Percentiles rank a stretch among this genome's conserved stretches.
These are phyloP conservation scores for Lepidotrigona ventralis DNA, from an alignment of 1,140 invertebrate species.

Conservation along the genomic window DNA sequence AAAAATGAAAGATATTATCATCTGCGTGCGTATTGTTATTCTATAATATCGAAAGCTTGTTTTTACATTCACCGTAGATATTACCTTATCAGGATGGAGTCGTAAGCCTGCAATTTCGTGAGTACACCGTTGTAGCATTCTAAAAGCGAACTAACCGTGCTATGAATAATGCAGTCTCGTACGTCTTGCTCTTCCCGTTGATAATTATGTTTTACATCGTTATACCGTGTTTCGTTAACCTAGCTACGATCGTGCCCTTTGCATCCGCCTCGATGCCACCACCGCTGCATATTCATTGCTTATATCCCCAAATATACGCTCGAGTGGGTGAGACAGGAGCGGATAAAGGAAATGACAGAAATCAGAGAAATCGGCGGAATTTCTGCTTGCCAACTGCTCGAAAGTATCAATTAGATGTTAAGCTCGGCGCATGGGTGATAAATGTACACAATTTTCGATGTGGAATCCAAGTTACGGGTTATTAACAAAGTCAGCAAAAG, in stretches of 20 bases:
- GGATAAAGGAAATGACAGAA: not conserved
- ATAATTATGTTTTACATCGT: slow-evolving; percentile 78
- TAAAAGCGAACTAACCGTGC: slow-evolving; percentile 72
- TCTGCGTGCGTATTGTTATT: not conserved
- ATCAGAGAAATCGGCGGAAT: not conserved
- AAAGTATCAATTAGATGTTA: slow-evolving; percentile 41
- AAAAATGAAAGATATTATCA: too few species aligned
- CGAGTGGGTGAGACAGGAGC: slow-evolving; percentile 6
- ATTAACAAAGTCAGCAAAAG: slow-evolving; percentile 56
- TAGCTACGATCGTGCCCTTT: slow-evolving; percentile 62
- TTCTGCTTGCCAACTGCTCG: not conserved
- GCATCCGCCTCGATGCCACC: slow-evolving; percentile 64
- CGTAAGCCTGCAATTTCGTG: slow-evolving; percentile 71
- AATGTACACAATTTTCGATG: slow-evolving; percentile 38
- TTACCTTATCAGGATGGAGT: slow-evolving; percentile 66
- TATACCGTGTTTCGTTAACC: slow-evolving; percentile 77
- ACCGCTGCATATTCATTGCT: slow-evolving; percentile 75
- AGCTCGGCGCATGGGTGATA: slow-evolving; percentile 1
- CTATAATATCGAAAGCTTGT: slow-evolving; percentile 4
- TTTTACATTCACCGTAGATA: slow-evolving; percentile 13
- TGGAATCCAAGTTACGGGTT: slow-evolving; percentile 48
- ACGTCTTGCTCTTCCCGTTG: slow-evolving; percentile 73
- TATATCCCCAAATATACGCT: slow-evolving; percentile 70
- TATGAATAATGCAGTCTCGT: slow-evolving; percentile 76
- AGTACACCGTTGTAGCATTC: slow-evolving; percentile 58